These are phyloP conservation scores for Crambe crambe DNA, from an alignment of 37 sponge, comb jelly and placozoan genomes.

Conservation along the genomic window DNA sequence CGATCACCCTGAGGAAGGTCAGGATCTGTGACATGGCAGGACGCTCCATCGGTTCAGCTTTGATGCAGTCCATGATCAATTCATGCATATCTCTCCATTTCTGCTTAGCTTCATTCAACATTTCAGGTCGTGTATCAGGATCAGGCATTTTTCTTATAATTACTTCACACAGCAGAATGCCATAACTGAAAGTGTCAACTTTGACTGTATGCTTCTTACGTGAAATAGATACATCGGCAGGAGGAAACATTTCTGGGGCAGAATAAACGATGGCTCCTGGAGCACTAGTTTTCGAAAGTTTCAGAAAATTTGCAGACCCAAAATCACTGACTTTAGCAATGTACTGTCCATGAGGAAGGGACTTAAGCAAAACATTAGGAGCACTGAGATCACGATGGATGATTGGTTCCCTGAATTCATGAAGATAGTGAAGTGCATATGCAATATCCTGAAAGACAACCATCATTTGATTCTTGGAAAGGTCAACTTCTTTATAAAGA, in stretches of 20 bases:
- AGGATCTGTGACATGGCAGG: conserved; percentile 27
- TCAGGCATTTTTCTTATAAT: conserved; percentile 37
- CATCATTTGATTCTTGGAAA: not conserved
- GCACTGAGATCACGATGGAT: conserved; percentile 88
- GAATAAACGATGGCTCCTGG: conserved; percentile 68
- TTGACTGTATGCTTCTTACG: conserved; percentile 37
- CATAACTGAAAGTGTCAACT: conserved; percentile 85
- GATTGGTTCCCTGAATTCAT: conserved; percentile 63
- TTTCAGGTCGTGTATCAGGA: conserved; percentile 1
- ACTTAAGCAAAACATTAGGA: conserved; percentile 72
- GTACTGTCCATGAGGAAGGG: conserved; percentile 20
- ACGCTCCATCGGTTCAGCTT: conserved; percentile 2
- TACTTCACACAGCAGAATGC: conserved; percentile 69
- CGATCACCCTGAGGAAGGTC: not conserved
- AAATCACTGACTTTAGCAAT: conserved; percentile 79
- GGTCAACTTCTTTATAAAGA: conserved; percentile 20
- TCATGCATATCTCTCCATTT: conserved; percentile 5
- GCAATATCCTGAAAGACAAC: conserved; percentile 62
- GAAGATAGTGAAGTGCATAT: conserved; percentile 77
- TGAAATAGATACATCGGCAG: not conserved
- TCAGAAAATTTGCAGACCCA: conserved; percentile 76
- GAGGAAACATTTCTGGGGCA: conserved; percentile 70
- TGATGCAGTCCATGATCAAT: conserved; percentile 27
- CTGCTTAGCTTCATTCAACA: conserved; percentile 2
- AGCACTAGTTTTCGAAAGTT: conserved; percentile 35